Base-by-base conservation (phyloP, 2,888 invertebrate species). In the Rapana venosa region DNA sequence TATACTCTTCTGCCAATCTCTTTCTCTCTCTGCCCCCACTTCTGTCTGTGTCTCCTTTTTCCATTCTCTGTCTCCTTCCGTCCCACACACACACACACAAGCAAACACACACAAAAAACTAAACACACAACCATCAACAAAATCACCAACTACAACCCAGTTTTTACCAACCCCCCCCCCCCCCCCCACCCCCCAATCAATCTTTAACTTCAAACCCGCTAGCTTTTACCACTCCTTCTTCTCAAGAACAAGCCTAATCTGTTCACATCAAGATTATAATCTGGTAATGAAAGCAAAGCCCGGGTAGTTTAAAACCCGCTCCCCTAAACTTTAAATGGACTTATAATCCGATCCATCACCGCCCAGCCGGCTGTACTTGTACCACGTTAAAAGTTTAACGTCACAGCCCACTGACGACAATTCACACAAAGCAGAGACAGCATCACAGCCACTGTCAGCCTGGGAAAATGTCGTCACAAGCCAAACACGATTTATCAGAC, bases 321-420 rank as follows among this genome's bases (percentile, higher is more conserved):
- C 32, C 15, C 8, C 35, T 32, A 35, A 79, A 79, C 35, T 79
- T 35, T 35, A 22, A 35, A 79, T 17, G 13, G 32, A 79, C 79
- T 35, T 79, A 79, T 22, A 79, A 79, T 15, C 13, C 79, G 5
- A 79, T 35, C 17, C 13, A 79, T 79, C 17, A 35, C 35, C 5
- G 15, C n/a, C n/a, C 4, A 79, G 32, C 32, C 22, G 32, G 13
- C 32, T 15, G 35, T 79, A 35, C 79, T 79, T 32, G 32, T 79
- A 35, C 74, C 26, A 74, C n/a, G 74, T 74, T 74, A 79, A 79
- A 79, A 79, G 79, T 79, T n/a, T 79, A 79, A 79, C 15, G 79
- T 20, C 35, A 79, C 79, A 79, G 79, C 32, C 35, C 79, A 79
- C 1, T 35, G 79, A 22, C 79, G 79, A 79, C 35, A 20, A 26